Evolutionary conservation across 2,888 invertebrate species (phyloP).

Genomic region (Troides helena): DNA sequence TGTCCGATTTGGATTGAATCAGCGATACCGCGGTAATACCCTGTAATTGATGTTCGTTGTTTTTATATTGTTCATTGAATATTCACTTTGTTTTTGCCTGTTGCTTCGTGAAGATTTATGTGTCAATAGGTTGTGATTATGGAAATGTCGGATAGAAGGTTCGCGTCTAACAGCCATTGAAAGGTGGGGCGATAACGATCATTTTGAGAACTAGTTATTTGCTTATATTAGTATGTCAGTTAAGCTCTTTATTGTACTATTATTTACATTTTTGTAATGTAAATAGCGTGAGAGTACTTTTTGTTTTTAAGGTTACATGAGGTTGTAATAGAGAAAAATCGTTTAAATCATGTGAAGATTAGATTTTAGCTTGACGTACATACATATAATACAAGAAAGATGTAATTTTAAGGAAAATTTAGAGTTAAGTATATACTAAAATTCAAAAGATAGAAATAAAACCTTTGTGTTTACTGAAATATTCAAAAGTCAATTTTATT

Average conservation of each 20-base stretch:
- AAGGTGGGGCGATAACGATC: slow-evolving; percentile 17
- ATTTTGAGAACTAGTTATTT: slow-evolving; percentile 18
- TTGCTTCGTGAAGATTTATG: slow-evolving; percentile 39
- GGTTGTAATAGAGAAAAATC: background rate
- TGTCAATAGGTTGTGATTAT: slow-evolving; percentile 36
- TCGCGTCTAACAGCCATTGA: slow-evolving; percentile 29
- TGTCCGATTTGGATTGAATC: slow-evolving; percentile 65
- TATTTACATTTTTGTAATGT: slow-evolving; percentile 13
- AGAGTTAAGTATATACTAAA: no score
- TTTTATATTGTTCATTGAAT: slow-evolving; percentile 24
- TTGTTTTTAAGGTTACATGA: background rate
- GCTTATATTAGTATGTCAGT: slow-evolving; percentile 19
- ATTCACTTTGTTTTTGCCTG: slow-evolving; percentile 23
- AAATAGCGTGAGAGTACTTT: slow-evolving; percentile 5
- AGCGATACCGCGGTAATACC: slow-evolving; percentile 57
- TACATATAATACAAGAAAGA: no score
- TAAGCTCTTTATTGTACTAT: slow-evolving; percentile 14
- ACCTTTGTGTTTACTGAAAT: background rate
- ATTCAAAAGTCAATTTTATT: background rate
- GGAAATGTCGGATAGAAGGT: slow-evolving; percentile 31
- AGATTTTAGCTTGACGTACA: no score
- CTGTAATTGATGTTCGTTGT: slow-evolving; percentile 66
- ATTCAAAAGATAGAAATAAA: no score
- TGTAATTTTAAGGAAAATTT: no score
- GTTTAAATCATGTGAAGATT: no score